phyloP scores from a whole-genome alignment of 37 sponge, comb jelly and placozoan genomes.

The Axinella damicornis region DNA sequence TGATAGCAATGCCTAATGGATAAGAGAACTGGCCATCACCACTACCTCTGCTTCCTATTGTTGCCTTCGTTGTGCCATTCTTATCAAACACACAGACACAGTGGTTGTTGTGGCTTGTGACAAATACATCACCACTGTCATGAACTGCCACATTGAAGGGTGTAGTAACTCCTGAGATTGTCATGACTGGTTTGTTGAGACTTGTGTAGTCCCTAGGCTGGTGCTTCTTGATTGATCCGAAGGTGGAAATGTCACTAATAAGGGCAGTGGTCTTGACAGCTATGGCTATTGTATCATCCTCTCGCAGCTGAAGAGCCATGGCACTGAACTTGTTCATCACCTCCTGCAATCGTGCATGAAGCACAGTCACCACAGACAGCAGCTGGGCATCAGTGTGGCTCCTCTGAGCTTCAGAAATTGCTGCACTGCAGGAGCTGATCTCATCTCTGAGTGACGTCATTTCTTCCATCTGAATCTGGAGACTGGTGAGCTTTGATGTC shows the following conservation, averaged over 20 bases:
- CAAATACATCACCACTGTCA: too few species aligned
- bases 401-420: background rate
- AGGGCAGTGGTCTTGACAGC: too few species aligned
- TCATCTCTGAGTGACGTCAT: constrained; percentile 18
- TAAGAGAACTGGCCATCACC: constrained; percentile 36
- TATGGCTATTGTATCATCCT: constrained; percentile 6
- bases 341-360: background rate
- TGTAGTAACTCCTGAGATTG: too few species aligned
- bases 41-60: constrained; percentile 13
- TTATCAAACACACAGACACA: too few species aligned
- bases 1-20: constrained; percentile 39
- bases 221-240: background rate
- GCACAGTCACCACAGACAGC: background rate
- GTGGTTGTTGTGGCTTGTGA: too few species aligned
- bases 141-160: too few species aligned
- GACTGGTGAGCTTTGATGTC: background rate
- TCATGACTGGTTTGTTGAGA: too few species aligned
- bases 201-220: background rate
- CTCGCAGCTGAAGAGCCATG: constrained; percentile 8
- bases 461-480: constrained; percentile 4
- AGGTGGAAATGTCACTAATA: too few species aligned
- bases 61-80: too few species aligned
- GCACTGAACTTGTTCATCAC: background rate
- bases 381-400: constrained; percentile 4
- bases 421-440: background rate